A percentile compares a stretch with the other conserved stretches of the same genome.
phyloP scores from a whole-genome alignment of 2,113 vertebrate species.

The Tenebrosternarchus preto region DNA sequence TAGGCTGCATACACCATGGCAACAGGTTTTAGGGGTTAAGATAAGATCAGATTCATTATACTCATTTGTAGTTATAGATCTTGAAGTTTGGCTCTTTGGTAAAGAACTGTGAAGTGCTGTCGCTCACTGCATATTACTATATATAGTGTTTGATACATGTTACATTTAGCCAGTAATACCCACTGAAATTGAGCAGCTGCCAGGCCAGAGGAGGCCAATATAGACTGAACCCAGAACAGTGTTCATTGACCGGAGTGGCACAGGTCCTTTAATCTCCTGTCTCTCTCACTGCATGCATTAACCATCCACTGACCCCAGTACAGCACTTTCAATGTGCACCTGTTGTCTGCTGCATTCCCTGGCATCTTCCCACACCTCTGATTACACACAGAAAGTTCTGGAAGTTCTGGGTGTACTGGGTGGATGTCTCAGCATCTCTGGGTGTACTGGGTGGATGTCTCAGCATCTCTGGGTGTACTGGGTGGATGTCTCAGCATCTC shows the following conservation, averaged over 20 bases:
- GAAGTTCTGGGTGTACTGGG: too few species aligned
- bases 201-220: background rate
- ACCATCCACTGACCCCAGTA: conserved; percentile 39
- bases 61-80: too few species aligned
- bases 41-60: too few species aligned
- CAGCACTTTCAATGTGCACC: background rate
- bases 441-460: background rate
- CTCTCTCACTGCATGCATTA: conserved; percentile 39
- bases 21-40: background rate
- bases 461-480: background rate
- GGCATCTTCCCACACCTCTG: background rate
- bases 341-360: background rate
- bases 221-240: background rate
- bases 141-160: background rate
- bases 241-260: background rate
- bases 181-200: too few species aligned
- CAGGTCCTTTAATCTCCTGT: background rate
- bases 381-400: background rate
- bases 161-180: background rate
- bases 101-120: too few species aligned
- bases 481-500: background rate
- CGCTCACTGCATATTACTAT: background rate
- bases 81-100: too few species aligned
- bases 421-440: background rate
- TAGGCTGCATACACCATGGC: background rate